Conservation (phyloP, 2,888 invertebrate genomes). For the Abrostola triplasia region DNA sequence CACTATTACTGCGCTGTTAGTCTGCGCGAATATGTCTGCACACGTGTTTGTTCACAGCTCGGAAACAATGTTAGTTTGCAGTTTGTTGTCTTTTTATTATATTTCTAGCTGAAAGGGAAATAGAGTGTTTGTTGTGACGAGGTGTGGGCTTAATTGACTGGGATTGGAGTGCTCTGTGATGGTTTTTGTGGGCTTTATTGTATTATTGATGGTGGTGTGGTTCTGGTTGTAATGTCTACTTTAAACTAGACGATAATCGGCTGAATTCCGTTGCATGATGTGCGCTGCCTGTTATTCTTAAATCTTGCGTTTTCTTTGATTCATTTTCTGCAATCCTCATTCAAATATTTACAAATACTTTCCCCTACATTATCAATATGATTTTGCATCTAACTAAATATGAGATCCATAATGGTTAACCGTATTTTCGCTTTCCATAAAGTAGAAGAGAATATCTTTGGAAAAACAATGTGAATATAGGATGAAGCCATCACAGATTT, state of each 20-base stretch:
- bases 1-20: constrained; percentile 36
- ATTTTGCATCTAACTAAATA: neutral
- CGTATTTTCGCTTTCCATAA: neutral
- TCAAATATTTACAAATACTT: too few species aligned
- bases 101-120: neutral
- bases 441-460: constrained; percentile 12
- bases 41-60: constrained; percentile 17
- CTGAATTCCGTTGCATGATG: too few species aligned
- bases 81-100: neutral
- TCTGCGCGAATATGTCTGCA: constrained; percentile 14
- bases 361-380: too few species aligned
- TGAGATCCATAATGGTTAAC: neutral
- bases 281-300: too few species aligned
- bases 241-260: too few species aligned
- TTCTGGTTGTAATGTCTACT: too few species aligned
- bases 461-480: constrained; percentile 14
- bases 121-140: neutral
- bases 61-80: neutral
- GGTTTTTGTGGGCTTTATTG: neutral
- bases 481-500: constrained; percentile 42
- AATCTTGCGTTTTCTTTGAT: too few species aligned
- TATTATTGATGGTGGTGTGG: neutral
- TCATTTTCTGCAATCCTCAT: too few species aligned
- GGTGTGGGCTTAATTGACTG: neutral
- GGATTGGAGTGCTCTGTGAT: neutral